Evolutionary conservation across 2,888 invertebrate species (phyloP).

Genomic region (Harpalus rufipes): DNA sequence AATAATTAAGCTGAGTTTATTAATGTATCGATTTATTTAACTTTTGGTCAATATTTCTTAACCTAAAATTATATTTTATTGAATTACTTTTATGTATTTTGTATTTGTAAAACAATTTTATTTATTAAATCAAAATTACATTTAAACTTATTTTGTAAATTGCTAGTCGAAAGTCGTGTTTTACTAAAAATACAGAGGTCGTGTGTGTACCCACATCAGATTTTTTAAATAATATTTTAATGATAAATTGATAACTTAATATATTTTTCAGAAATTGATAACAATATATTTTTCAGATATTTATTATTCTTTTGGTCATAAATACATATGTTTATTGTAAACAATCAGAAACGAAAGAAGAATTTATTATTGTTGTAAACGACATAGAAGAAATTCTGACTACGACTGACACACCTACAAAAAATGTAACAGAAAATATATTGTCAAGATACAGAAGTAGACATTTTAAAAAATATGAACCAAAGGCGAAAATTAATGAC

Average conservation of each 20-base stretch:
- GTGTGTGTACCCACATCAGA: neutral
- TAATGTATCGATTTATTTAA: no score
- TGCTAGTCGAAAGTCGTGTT: no score
- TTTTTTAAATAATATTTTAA: neutral
- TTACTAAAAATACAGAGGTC: no score
- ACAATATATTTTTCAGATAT: conserved; percentile 43
- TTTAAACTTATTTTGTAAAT: no score
- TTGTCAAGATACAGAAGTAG: conserved; percentile 1
- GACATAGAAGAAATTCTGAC: conserved; percentile 9
- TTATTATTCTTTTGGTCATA: conserved; percentile 8
- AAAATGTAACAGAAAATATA: neutral
- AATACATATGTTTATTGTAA: neutral
- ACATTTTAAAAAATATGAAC: conserved; percentile 7
- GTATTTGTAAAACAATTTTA: no score
- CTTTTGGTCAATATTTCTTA: no score
- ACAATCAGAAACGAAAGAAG: conserved; percentile 24
- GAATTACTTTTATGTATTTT: no score
- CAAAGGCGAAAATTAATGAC: neutral
- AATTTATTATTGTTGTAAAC: conserved; percentile 49
- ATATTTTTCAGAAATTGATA: conserved; percentile 29
- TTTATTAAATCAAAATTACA: no score
- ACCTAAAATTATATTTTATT: no score
- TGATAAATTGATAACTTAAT: neutral
- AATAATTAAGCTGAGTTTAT: no score
- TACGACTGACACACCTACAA: neutral